A percentile compares a stretch with the other conserved stretches of the same genome.
These are phyloP conservation scores for Cyprinella venusta DNA, from an alignment of 2,797 vertebrate genomes.

Conservation along the genomic window DNA sequence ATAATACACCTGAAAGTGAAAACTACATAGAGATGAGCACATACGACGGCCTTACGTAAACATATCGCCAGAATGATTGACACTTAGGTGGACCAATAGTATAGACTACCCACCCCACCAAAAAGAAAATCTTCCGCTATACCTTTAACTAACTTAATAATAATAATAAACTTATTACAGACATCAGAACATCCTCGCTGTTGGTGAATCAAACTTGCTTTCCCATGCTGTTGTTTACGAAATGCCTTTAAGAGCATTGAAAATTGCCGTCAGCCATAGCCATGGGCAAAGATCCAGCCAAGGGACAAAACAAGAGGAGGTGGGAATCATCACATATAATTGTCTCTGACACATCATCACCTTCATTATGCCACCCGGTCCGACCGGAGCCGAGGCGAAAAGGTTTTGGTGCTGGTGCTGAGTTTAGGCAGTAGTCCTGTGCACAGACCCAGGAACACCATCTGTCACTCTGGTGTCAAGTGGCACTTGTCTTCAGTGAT, in stretches of 20 bases:
- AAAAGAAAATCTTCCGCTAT: too few relatives aligned
- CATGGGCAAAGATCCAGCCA: constrained; percentile 67
- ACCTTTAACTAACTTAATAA: not conserved
- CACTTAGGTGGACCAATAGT: too few relatives aligned
- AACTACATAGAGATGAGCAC: too few relatives aligned
- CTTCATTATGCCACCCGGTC: constrained; percentile 74
- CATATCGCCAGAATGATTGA: too few relatives aligned
- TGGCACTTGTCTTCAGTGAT: constrained; percentile 80
- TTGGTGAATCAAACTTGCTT: constrained; percentile 44
- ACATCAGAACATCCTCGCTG: not conserved
- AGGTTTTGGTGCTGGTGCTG: constrained; percentile 47
- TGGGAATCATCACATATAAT: constrained; percentile 79
- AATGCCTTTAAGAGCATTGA: constrained; percentile 61
- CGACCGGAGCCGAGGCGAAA: constrained; percentile 48
- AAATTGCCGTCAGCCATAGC: constrained; percentile 69
- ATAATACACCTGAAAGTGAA: too few relatives aligned
- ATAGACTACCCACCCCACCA: too few relatives aligned
- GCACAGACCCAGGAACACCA: constrained; percentile 60
- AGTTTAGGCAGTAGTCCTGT: constrained; percentile 50
- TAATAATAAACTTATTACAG: not conserved
- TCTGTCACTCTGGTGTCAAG: constrained; percentile 78
- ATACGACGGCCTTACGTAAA: too few relatives aligned
- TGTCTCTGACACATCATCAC: constrained; percentile 76
- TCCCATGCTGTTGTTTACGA: constrained; percentile 20
- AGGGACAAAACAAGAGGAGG: constrained; percentile 69